These are phyloP conservation scores for Mallotus villosus DNA, from an alignment of 2,797 vertebrate species.

Conservation along the genomic window DNA sequence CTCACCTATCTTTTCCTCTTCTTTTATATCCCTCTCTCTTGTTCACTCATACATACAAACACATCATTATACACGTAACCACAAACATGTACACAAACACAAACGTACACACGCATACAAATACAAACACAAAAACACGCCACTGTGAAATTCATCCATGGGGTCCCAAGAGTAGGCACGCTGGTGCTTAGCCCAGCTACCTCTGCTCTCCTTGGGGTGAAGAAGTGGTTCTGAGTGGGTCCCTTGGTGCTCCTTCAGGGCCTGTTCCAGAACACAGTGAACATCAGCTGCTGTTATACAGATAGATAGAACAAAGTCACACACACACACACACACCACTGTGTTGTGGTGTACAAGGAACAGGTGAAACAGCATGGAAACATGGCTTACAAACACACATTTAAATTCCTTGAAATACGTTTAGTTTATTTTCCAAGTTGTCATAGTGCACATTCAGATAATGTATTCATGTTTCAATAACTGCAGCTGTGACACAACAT, in stretches of 20 bases:
- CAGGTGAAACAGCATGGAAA: too few relatives aligned
- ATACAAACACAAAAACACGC: background rate
- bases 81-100: constrained; percentile 1
- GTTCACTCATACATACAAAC: too few relatives aligned
- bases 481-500: too few relatives aligned
- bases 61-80: too few relatives aligned
- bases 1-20: too few relatives aligned
- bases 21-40: too few relatives aligned
- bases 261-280: background rate
- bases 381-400: too few relatives aligned
- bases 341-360: too few relatives aligned
- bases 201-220: background rate
- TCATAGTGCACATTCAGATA: too few relatives aligned
- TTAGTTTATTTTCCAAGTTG: too few relatives aligned
- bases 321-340: background rate
- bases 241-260: background rate
- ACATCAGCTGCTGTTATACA: background rate
- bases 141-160: background rate
- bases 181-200: background rate
- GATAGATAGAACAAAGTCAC: background rate
- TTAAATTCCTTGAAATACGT: too few relatives aligned
- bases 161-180: background rate
- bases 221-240: background rate
- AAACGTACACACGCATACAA: background rate
- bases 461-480: too few relatives aligned